Evolutionary conservation across 2,797 vertebrate genomes (phyloP), one percentile per base, ranked within the genome.

Genomic region (Nyctibius grandis): DNA sequence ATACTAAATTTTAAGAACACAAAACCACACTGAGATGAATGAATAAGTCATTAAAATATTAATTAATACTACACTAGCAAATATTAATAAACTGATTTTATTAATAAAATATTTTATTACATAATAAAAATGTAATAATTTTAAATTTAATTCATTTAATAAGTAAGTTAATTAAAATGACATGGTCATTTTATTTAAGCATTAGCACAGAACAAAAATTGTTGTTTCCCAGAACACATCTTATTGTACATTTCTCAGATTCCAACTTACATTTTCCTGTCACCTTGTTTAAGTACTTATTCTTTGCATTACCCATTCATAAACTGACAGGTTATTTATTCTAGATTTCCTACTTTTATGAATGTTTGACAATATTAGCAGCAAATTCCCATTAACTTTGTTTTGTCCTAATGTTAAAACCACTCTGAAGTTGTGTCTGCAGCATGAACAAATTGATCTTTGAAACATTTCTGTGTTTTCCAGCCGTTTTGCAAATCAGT

Each of bases 401-500:
- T 0, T 11, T 65, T 57, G n/a, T 31, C 21, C n/a, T 19, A 1
- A 0, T 3, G 6, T 7, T 11, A 48, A 29, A 40, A 4, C 18
- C 2, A 0, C 38, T 5, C 9, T 3, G 19, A 3, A 9, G 20
- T 20, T 26, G 8, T 64, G 64, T 25, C 21, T 9, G 15, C 8
- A 9, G 38, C 11, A 0, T 1, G 11, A 34, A 31, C 2, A 28
- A 11, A 2, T 9, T 5, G 11, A 25, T 2, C 28, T 31, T 18
- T 9, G 17, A 17, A 40, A 51, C 4, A 0, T 8, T 59, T 80
- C 80, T 15, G 4, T 88, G 78, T 65, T 51, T 63, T 87, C 28
- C 97, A 99, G 99, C 97, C 98, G 0, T 98, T 98, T 61, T 99
- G 99, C 96, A 98, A 97, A 91, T 97, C 96, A 5, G 68, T 73